Conservation (phyloP, 2,797 vertebrate genomes). For the Eleutherodactylus coqui region DNA sequence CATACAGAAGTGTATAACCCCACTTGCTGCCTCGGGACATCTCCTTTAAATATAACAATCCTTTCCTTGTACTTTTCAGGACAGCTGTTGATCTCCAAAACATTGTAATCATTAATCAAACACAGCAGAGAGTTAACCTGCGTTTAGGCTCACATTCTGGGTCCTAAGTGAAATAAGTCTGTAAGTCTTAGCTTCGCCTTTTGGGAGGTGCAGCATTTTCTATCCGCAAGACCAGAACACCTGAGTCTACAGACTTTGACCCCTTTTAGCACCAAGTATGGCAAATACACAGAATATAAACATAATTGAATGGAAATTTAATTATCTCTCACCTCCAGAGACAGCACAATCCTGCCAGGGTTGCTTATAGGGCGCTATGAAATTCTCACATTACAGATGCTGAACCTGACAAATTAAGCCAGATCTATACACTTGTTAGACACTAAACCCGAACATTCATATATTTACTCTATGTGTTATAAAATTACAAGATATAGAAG, state of each 20-base stretch:
- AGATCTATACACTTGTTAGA: constrained; percentile 38
- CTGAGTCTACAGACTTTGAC: constrained; percentile 74
- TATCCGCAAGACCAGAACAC: constrained; percentile 69
- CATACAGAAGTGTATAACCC: too few relatives aligned
- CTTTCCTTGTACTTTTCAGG: constrained; percentile 45
- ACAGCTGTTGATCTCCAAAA: constrained; percentile 61
- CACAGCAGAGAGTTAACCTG: constrained; percentile 58
- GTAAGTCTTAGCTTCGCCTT: constrained; percentile 69
- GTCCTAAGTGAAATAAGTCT: constrained; percentile 69
- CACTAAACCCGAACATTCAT: constrained; percentile 9
- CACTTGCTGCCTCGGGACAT: too few relatives aligned
- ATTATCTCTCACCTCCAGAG: constrained; percentile 71
- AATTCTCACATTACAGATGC: constrained; percentile 70
- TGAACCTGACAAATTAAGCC: constrained; percentile 51
- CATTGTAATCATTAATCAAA: constrained; percentile 61
- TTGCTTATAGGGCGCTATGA: constrained; percentile 66
- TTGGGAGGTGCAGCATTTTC: constrained; percentile 60
- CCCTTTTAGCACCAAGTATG: constrained; percentile 68
- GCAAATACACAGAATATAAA: constrained; percentile 68
- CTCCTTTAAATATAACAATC: constrained; percentile 41
- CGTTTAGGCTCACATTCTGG: constrained; percentile 56
- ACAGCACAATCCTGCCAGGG: constrained; percentile 69
- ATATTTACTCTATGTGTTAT: constrained; percentile 10
- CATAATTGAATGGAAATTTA: constrained; percentile 75
- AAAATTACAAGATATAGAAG: neutral